Conservation (phyloP, 2,888 invertebrate species). For the Drosophila cracens region DNA sequence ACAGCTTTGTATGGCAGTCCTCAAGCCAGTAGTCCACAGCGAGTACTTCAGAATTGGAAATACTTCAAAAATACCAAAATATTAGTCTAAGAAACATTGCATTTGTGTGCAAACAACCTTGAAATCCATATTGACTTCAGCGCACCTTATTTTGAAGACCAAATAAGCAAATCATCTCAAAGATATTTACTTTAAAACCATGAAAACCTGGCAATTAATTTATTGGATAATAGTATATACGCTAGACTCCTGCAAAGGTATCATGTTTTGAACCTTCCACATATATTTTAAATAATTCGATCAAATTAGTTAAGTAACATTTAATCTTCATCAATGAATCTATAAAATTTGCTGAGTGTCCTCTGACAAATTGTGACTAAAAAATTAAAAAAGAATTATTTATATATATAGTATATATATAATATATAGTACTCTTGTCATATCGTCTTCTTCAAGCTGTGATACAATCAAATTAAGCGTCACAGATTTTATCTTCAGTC, state of each 20-base stretch:
- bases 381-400: no score
- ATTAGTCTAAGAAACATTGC: no score
- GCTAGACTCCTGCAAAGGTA: no score
- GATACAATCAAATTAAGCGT: neutral
- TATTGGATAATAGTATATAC: neutral
- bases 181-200: neutral
- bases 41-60: neutral
- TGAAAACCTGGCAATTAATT: neutral
- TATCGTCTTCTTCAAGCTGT: no score
- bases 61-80: neutral
- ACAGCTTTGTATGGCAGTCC: neutral
- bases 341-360: neutral
- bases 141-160: neutral
- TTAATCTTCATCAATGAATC: neutral
- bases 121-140: no score
- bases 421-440: no score
- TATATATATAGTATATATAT: no score
- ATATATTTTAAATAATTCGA: neutral
- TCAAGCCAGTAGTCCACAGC: neutral
- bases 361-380: neutral
- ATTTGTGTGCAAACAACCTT: no score
- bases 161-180: neutral
- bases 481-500: neutral
- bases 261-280: neutral
- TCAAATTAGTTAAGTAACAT: neutral